These are phyloP conservation scores for Phymorhynchus buccinoides DNA, from an alignment of 1,140 invertebrate species.

Conservation along the genomic window DNA sequence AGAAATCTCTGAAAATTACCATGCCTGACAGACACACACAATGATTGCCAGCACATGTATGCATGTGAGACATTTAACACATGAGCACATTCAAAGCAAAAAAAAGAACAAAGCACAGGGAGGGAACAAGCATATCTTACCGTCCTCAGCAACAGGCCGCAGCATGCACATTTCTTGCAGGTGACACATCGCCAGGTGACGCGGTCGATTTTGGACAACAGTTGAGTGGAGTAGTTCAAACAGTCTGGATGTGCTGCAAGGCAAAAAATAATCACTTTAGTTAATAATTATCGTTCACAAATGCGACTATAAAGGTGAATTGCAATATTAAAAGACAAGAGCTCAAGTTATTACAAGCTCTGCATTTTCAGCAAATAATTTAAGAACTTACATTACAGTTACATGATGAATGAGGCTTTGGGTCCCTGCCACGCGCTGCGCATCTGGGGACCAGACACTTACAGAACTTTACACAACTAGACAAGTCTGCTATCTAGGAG, in stretches of 20 bases:
- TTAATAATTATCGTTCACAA: neutral
- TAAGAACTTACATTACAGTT: no score
- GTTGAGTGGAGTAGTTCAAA: conserved; percentile 15
- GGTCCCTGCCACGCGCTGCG: no score
- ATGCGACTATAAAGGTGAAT: no score
- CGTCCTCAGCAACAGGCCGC: neutral
- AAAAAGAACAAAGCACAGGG: neutral
- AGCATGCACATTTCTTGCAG: neutral
- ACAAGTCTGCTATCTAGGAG: no score
- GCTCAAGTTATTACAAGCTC: no score
- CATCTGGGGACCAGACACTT: no score
- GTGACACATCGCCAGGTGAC: conserved; percentile 14
- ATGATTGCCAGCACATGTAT: neutral
- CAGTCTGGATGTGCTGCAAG: conserved; percentile 18
- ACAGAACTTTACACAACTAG: no score
- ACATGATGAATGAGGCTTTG: no score
- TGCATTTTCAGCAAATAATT: no score
- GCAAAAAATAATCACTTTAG: neutral
- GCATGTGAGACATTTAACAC: neutral
- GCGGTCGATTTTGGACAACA: conserved; percentile 24
- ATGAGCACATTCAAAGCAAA: no score
- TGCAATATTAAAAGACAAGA: no score
- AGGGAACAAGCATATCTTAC: neutral
- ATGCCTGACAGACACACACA: neutral
- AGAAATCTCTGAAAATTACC: no score